Evolutionary conservation across 2,113 vertebrate genomes (phyloP), one percentile per base, ranked within the genome.

Genomic region (Tyrannus savana): DNA sequence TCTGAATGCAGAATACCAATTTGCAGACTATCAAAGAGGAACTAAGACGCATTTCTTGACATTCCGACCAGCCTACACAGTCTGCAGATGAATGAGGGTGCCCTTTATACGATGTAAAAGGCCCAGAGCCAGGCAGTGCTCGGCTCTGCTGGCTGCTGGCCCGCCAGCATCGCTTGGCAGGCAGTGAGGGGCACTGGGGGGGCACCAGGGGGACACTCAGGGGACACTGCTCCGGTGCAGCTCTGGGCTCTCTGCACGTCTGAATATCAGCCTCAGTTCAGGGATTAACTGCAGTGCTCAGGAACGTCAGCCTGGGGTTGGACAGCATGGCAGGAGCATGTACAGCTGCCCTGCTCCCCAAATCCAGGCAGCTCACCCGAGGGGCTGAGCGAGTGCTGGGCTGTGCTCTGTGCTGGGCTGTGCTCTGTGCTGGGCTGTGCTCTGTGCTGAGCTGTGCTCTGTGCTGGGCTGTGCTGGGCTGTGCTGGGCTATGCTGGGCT

Each of bases 61-160:
- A 85, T 94, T 91, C 64, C 0, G 25, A 87, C 80, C 95, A 89
- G 90, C 89, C 92, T 59, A 96, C 95, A 55, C 92, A 74, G 93
- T 95, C 92, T 96, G 95, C 90, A 96, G 90, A 73, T 60, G 90
- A 92, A 94, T 93, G 94, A 96, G 94, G 24, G 41, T 88, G 88
- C 91, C 93, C 94, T 96, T 95, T 96, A 79, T 67, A 3, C 0
- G 16, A 33, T 37, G 50, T 25, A 18, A 33, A 53, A 60, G 25
- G 8, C 2, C 23, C 73, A 6, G 56, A 63, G 84, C 69, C 94
- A 87, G 93, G 93, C 95, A 86, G 94, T 19, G 47, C 77, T 49
- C 78, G 28, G 91, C 84, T 58, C 86, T 39, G 64, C 91, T 97
- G 97, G 96, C 97, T 77, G 91, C 74, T 24, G 8, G 88, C 92